Evolutionary conservation across 1,140 invertebrate species (phyloP).

Genomic region (Helicoverpa armigera): DNA sequence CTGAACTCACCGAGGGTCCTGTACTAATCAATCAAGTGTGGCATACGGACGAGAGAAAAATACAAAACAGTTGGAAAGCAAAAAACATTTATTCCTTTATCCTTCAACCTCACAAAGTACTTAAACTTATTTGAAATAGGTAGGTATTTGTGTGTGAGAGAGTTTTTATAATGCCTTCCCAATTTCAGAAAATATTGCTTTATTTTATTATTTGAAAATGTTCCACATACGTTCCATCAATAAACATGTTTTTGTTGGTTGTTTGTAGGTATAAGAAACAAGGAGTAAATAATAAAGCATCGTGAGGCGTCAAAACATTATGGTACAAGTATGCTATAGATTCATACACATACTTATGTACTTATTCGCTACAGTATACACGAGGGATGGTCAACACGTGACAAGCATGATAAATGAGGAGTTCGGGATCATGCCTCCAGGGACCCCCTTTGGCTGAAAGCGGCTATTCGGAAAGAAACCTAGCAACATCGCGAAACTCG

Average conservation of each 20-base stretch:
- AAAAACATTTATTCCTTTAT: too few relatives aligned
- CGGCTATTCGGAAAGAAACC: slow-evolving; percentile 66
- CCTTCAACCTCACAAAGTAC: too few relatives aligned
- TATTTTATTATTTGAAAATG: too few relatives aligned
- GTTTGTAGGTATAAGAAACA: slow-evolving; percentile 17
- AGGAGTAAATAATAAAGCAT: slow-evolving; percentile 45
- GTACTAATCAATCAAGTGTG: background rate
- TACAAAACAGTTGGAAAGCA: too few relatives aligned
- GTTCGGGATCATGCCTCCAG: slow-evolving; percentile 79
- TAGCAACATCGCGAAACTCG: slow-evolving; percentile 54
- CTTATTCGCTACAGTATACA: slow-evolving; percentile 75
- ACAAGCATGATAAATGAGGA: slow-evolving; percentile 83
- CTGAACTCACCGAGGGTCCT: background rate
- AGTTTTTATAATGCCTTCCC: too few relatives aligned
- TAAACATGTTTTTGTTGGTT: background rate
- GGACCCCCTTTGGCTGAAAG: slow-evolving; percentile 72
- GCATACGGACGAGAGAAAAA: background rate
- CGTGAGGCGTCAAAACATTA: slow-evolving; percentile 44
- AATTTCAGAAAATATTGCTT: too few relatives aligned
- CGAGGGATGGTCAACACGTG: slow-evolving; percentile 84
- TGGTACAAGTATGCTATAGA: slow-evolving; percentile 52
- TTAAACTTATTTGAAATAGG: too few relatives aligned
- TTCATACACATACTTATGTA: slow-evolving; percentile 61
- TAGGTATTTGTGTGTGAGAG: too few relatives aligned
- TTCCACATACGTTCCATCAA: background rate